phyloP scores from a whole-genome alignment of 1,140 invertebrate species.

The Acyrthosiphon pisum region DNA sequence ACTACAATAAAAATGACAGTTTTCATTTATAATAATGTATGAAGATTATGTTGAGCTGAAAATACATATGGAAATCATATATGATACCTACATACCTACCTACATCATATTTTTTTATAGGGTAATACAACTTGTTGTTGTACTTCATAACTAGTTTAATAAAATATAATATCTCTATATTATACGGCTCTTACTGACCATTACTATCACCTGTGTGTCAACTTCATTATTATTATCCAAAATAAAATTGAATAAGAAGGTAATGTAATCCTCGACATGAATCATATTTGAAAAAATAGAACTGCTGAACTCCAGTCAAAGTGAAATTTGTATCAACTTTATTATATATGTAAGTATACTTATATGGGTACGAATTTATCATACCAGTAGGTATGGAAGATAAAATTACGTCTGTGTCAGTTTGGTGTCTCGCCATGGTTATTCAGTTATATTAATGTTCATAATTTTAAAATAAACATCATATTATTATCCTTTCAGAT shows the following conservation, averaged over 20 bases:
- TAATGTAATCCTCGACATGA: not conserved
- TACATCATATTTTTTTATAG: not conserved
- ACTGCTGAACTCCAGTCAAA: not conserved
- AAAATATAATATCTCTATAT: not conserved
- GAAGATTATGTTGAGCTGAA: not conserved
- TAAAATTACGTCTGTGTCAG: not conserved
- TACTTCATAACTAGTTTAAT: not conserved
- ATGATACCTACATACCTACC: not conserved
- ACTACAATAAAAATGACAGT: not conserved
- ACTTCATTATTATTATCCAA: not conserved
- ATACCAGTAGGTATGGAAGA: not conserved
- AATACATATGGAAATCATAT: not conserved
- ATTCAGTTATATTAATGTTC: not conserved
- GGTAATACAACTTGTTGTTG: not conserved
- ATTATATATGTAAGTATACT: not conserved
- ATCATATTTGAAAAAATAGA: not conserved
- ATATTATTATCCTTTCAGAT: not conserved
- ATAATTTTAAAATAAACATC: not conserved
- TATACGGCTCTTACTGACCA: not conserved
- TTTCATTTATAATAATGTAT: not conserved
- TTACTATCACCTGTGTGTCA: not conserved
- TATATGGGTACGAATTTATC: too few species aligned
- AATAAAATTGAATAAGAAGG: not conserved
- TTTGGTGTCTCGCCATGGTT: not conserved
- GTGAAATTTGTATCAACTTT: not conserved